These are phyloP conservation scores for Shinisaurus crocodilurus DNA, from an alignment of 2,113 vertebrate genomes.

Conservation along the genomic window DNA sequence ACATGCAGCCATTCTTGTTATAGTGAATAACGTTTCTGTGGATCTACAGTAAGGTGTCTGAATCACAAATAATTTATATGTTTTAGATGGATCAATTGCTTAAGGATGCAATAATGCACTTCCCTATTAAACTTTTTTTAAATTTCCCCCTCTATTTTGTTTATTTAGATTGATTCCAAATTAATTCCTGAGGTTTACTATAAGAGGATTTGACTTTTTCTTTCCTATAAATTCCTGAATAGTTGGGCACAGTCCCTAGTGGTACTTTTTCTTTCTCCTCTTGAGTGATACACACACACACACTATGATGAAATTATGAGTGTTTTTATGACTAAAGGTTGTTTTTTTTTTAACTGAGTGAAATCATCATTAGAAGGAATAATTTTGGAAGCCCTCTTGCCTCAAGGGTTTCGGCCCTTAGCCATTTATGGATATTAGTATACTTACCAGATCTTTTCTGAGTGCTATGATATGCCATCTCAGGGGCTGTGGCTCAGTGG, in stretches of 20 bases:
- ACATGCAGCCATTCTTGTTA: not conserved
- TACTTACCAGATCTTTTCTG: not conserved
- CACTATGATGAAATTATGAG: not conserved
- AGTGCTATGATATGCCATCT: too few species aligned
- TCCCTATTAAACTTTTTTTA: not conserved
- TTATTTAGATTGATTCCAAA: not conserved
- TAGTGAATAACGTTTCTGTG: not conserved
- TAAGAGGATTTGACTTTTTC: not conserved
- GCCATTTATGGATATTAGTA: slow-evolving; percentile 18
- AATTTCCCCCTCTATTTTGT: not conserved
- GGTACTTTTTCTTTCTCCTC: not conserved
- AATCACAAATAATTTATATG: not conserved
- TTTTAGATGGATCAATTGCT: slow-evolving; percentile 3
- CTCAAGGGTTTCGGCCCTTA: not conserved
- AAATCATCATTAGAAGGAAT: not conserved
- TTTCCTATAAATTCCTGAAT: not conserved
- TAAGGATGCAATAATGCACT: slow-evolving; percentile 11
- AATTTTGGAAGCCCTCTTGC: not conserved
- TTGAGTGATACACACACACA: slow-evolving; percentile 24
- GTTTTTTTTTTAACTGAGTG: slow-evolving; percentile 10
- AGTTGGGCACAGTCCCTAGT: not conserved
- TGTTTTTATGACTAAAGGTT: too few species aligned
- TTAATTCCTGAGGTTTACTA: not conserved
- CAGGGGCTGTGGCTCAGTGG: too few species aligned
- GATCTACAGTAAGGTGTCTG: not conserved